Conservation (phyloP, 2,113 vertebrate genomes). For the Pipa parva region DNA sequence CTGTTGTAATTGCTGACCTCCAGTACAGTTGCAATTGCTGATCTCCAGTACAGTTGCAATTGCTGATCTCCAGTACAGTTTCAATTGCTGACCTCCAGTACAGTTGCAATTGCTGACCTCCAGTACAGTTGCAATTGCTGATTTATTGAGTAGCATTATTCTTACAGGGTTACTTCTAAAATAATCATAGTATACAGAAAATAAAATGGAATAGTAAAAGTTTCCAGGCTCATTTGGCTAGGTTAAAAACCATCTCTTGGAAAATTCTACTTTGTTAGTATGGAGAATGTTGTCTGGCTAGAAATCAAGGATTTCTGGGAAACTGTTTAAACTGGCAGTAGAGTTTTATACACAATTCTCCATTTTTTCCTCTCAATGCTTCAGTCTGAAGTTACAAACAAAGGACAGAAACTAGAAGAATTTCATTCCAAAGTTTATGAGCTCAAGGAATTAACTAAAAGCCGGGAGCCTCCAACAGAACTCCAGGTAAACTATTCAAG, state of each 20-base stretch:
- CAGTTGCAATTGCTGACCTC: no score
- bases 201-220: not conserved
- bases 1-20: no score
- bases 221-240: not conserved
- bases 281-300: constrained; percentile 16
- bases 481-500: constrained; percentile 94
- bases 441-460: constrained; percentile 74
- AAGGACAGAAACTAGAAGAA: constrained; percentile 71
- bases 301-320: constrained; percentile 28
- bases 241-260: no score
- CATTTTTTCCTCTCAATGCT: constrained; percentile 15
- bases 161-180: no score
- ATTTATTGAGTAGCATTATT: no score
- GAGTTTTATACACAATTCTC: constrained; percentile 3
- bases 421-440: constrained; percentile 76
- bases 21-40: no score
- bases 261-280: not conserved
- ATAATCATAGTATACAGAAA: no score
- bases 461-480: constrained; percentile 75
- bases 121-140: no score
- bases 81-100: no score
- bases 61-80: no score
- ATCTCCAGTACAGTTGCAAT: no score
- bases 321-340: constrained; percentile 15
- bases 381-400: constrained; percentile 78